Evolutionary conservation across 1,140 invertebrate genomes (phyloP).

Genomic region (Pinna nobilis): DNA sequence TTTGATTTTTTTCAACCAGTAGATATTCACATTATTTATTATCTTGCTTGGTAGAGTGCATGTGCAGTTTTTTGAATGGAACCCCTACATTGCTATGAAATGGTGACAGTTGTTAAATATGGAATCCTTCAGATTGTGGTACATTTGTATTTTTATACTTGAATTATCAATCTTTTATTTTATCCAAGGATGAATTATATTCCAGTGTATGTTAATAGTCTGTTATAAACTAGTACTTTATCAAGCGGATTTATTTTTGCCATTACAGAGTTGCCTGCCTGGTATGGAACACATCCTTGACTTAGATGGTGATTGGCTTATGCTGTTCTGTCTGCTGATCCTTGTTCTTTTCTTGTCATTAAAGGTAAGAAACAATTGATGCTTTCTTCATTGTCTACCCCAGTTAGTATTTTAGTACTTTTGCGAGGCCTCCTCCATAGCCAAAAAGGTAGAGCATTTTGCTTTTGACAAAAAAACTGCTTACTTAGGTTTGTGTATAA

Average conservation of each 20-base stretch:
- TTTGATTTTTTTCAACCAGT: too few relatives aligned
- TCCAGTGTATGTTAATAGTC: not conserved
- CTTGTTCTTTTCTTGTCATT: conserved; percentile 84
- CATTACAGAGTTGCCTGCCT: conserved; percentile 78
- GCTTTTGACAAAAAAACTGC: not conserved
- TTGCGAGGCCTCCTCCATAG: not conserved
- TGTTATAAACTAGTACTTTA: too few relatives aligned
- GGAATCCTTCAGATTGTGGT: too few relatives aligned
- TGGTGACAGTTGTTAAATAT: too few relatives aligned
- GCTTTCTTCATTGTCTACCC: not conserved
- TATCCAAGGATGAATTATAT: not conserved
- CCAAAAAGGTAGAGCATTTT: not conserved
- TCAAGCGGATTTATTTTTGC: not conserved
- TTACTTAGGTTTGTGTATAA: not conserved
- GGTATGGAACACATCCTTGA: conserved; percentile 83
- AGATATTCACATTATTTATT: too few relatives aligned
- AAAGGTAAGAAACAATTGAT: conserved; percentile 79
- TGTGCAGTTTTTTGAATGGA: too few relatives aligned
- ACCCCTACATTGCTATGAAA: too few relatives aligned
- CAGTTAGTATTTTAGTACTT: not conserved
- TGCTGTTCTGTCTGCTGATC: conserved; percentile 82
- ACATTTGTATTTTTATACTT: not conserved
- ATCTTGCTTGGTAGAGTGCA: too few relatives aligned
- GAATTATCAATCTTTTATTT: not conserved
- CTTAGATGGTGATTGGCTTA: conserved; percentile 82